These are phyloP conservation scores for Temnothorax rugatulus DNA, from an alignment of 2,888 invertebrate genomes.

Conservation along the genomic window DNA sequence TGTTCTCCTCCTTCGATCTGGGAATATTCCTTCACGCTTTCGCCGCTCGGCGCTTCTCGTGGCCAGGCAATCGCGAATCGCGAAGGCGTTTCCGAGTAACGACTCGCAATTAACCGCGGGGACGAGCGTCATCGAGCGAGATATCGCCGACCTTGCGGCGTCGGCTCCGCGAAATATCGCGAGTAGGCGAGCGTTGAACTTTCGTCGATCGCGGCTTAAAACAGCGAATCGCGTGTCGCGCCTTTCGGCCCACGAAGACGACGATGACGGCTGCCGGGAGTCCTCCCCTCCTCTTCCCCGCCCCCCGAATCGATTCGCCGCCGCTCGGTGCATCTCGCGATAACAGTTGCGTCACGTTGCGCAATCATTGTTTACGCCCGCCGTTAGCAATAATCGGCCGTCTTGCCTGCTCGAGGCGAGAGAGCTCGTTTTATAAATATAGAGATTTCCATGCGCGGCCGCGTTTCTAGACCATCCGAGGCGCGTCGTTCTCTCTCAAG, in stretches of 20 bases:
- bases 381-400: slow-evolving; percentile 67
- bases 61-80: slow-evolving; percentile 8
- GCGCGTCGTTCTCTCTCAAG: background rate
- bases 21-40: slow-evolving; percentile 41
- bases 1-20: background rate
- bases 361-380: slow-evolving; percentile 74
- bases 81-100: slow-evolving; percentile 31
- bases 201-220: slow-evolving; percentile 27
- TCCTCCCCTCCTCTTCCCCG: background rate
- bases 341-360: slow-evolving; percentile 75
- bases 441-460: slow-evolving; percentile 33
- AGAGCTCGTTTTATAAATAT: slow-evolving; percentile 58
- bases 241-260: slow-evolving; percentile 23
- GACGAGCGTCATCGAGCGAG: slow-evolving; percentile 16
- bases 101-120: slow-evolving; percentile 27
- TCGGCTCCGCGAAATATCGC: slow-evolving; percentile 44
- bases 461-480: slow-evolving; percentile 44
- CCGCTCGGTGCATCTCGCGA: slow-evolving; percentile 58
- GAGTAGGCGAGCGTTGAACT: slow-evolving; percentile 43
- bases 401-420: background rate
- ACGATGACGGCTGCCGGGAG: background rate
- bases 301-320: slow-evolving; percentile 9
- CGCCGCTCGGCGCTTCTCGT: background rate
- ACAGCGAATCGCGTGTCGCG: slow-evolving; percentile 30
- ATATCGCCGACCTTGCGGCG: slow-evolving; percentile 52